phyloP scores from a whole-genome alignment of 2,888 invertebrate genomes.

The Agriopis leucophaearia region DNA sequence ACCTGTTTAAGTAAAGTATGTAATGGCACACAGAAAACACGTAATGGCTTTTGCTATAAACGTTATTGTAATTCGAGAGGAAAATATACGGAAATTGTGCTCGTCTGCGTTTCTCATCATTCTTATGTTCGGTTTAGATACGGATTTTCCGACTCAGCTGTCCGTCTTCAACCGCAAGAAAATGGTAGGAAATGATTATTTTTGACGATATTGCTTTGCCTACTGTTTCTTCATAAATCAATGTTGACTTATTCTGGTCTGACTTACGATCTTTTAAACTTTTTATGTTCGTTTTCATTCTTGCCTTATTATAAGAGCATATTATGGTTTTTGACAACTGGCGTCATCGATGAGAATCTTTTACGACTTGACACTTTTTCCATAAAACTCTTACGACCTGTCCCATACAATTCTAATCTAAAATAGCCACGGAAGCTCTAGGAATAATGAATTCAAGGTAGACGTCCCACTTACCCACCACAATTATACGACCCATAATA shows the following conservation, averaged over 20 bases:
- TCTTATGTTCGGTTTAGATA: slow-evolving; percentile 30
- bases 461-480: slow-evolving; percentile 51
- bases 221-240: slow-evolving; percentile 9
- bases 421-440: slow-evolving; percentile 31
- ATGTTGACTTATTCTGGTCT: neutral
- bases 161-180: slow-evolving; percentile 17
- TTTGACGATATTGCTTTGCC: slow-evolving; percentile 11
- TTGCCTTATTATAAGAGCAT: too few species aligned
- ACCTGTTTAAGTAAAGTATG: slow-evolving; percentile 19
- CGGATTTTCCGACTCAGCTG: slow-evolving; percentile 33
- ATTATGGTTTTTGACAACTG: too few species aligned
- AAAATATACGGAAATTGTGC: slow-evolving; percentile 37
- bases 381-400: slow-evolving; percentile 19
- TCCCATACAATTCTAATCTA: slow-evolving; percentile 23
- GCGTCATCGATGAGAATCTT: too few species aligned
- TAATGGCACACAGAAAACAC: slow-evolving; percentile 42
- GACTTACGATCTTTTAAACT: too few species aligned
- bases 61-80: slow-evolving; percentile 40
- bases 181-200: slow-evolving; percentile 11
- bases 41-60: slow-evolving; percentile 39
- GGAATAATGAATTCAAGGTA: slow-evolving; percentile 57
- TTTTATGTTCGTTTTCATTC: neutral
- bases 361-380: slow-evolving; percentile 18
- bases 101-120: slow-evolving; percentile 32
- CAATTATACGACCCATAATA: slow-evolving; percentile 72